Conservation (phyloP, 30 jellyfish, hydroid and myxozoan genomes). For the Aurelia aurita region DNA sequence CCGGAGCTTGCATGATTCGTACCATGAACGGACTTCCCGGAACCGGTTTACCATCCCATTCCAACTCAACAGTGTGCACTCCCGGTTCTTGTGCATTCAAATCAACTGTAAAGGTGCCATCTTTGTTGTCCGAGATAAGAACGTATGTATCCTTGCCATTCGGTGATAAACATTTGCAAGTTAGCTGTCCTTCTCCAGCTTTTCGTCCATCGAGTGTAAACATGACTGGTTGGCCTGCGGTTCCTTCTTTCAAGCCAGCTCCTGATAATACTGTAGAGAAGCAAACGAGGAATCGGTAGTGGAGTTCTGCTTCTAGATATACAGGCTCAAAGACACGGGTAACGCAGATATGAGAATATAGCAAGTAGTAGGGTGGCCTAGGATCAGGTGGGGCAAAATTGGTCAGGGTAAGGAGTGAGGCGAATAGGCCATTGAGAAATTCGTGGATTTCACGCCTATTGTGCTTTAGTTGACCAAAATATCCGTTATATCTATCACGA, state of each 20-base stretch:
- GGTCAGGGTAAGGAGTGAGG: too few species aligned
- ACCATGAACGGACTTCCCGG: conserved; percentile 98
- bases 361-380: too few species aligned
- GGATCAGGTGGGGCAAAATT: too few species aligned
- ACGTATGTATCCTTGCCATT: conserved; percentile 85
- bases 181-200: conserved; percentile 96
- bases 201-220: conserved; percentile 95
- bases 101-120: conserved; percentile 97
- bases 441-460: too few species aligned
- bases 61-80: conserved; percentile 90
- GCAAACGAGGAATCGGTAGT: too few species aligned
- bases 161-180: conserved; percentile 92
- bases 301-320: too few species aligned
- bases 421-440: too few species aligned
- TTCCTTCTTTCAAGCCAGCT: conserved; percentile 92
- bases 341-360: too few species aligned
- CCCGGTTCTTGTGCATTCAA: conserved; percentile 98
- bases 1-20: conserved; percentile 96
- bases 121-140: conserved; percentile 87
- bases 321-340: too few species aligned
- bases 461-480: too few species aligned
- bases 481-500: too few species aligned
- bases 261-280: conserved; percentile 80
- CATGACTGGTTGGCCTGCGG: conserved; percentile 96
- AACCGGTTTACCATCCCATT: conserved; percentile 96